Conservation (phyloP, 2,797 vertebrate genomes). For the Lutjanus argentimaculatus region DNA sequence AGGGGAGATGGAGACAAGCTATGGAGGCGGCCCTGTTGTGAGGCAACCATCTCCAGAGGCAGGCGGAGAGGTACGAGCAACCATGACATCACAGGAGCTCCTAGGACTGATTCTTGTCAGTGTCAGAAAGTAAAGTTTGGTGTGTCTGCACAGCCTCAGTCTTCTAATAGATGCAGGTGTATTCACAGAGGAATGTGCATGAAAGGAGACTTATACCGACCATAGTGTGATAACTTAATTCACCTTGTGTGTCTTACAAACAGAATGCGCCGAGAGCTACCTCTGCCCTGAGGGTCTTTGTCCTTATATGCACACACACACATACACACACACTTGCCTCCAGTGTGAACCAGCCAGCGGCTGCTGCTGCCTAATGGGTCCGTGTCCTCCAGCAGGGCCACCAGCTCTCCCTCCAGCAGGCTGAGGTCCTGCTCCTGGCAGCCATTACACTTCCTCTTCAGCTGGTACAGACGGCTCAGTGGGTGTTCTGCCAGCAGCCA, state of each 20-base stretch:
- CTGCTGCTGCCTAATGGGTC: slow-evolving; percentile 93
- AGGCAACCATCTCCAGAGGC: slow-evolving; percentile 79
- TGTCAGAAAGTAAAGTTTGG: slow-evolving; percentile 72
- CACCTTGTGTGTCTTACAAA: slow-evolving; percentile 30
- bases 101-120: slow-evolving; percentile 57
- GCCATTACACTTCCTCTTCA: slow-evolving; percentile 97
- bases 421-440: slow-evolving; percentile 94
- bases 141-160: slow-evolving; percentile 28
- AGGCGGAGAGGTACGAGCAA: slow-evolving; percentile 47
- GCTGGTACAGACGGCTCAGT: slow-evolving; percentile 87
- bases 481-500: slow-evolving; percentile 88
- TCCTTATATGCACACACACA: slow-evolving; percentile 28
- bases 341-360: slow-evolving; percentile 96
- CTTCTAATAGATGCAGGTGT: slow-evolving; percentile 41
- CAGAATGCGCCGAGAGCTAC: background rate
- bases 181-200: slow-evolving; percentile 40
- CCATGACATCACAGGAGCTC: slow-evolving; percentile 70
- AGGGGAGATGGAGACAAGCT: slow-evolving; percentile 66
- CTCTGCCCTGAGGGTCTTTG: slow-evolving; percentile 9
- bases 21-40: slow-evolving; percentile 71
- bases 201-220: slow-evolving; percentile 18
- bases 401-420: slow-evolving; percentile 95
- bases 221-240: slow-evolving; percentile 51
- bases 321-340: slow-evolving; percentile 87
- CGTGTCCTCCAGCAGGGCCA: slow-evolving; percentile 92